Percentiles rank a stretch among this genome's conserved stretches.
Evolutionary conservation across 1,140 invertebrate genomes (phyloP).

Genomic region (Lithobius niger): DNA sequence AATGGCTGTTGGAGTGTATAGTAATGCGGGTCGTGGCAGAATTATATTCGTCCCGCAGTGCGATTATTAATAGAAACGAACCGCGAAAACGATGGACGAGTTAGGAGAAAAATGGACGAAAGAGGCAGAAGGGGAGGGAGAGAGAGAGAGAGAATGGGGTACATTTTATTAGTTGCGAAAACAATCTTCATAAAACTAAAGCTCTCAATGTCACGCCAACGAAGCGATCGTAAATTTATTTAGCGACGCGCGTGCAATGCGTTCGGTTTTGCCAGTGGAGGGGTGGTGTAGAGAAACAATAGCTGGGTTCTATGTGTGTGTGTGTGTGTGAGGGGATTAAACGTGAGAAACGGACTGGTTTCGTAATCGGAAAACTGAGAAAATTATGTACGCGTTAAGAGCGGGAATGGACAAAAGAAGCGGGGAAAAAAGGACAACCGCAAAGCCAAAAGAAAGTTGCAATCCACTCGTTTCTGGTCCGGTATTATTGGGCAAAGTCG

Average conservation of each 20-base stretch:
- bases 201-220: neutral
- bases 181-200: slow-evolving; percentile 6
- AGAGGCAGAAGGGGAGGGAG: neutral
- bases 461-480: no score
- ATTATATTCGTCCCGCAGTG: no score
- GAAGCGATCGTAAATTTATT: slow-evolving; percentile 9
- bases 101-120: no score
- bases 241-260: neutral
- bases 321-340: neutral
- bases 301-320: no score
- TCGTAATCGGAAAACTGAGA: neutral
- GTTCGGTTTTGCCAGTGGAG: neutral
- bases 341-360: neutral
- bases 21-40: no score
- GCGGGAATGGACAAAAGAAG: neutral
- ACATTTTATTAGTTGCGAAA: slow-evolving; percentile 4
- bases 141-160: neutral
- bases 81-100: no score
- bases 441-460: neutral
- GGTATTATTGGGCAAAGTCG: no score
- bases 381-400: neutral
- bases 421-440: neutral
- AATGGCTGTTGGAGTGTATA: no score
- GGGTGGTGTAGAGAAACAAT: neutral
- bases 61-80: no score